Conservation (phyloP, 2,113 vertebrate species). For the Sapajus apella region DNA sequence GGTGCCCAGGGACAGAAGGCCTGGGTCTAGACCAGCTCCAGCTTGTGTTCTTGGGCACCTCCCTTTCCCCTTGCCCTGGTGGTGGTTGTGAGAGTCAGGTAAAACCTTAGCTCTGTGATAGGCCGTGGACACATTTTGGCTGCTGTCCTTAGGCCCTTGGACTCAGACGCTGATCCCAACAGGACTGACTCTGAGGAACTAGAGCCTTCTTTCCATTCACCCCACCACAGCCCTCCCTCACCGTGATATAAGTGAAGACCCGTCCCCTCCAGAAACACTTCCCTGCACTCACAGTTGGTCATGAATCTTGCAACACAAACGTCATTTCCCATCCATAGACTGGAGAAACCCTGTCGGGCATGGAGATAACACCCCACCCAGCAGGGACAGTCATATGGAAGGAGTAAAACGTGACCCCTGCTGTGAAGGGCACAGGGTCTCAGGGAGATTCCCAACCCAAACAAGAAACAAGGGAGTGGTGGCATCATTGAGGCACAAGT, state of each 20-base stretch:
- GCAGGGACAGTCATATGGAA: background rate
- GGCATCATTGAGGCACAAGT: background rate
- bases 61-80: background rate
- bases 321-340: background rate
- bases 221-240: background rate
- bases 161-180: background rate
- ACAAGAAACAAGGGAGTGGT: background rate
- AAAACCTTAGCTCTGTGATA: background rate
- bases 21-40: background rate
- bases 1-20: background rate
- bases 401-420: background rate
- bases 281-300: background rate
- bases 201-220: background rate
- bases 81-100: background rate
- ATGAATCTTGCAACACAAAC: background rate
- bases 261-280: background rate
- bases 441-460: background rate
- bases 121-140: background rate
- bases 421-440: background rate
- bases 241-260: background rate
- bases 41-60: background rate
- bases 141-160: background rate
- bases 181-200: background rate
- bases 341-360: background rate
- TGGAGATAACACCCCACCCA: background rate